Conservation (phyloP, 2,888 invertebrate genomes). For the Cephonodes hylas region DNA sequence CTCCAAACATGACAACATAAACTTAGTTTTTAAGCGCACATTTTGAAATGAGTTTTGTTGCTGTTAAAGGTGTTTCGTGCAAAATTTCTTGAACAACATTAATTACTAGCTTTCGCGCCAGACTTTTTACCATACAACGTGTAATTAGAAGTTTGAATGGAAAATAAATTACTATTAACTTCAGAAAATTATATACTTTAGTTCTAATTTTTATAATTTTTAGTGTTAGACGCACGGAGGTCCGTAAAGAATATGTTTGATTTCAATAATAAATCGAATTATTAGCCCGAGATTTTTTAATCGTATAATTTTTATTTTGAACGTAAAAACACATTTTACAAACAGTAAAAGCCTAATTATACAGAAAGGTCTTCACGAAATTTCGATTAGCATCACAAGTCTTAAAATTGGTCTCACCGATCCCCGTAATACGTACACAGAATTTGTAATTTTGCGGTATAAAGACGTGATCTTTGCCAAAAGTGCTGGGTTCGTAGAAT, state of each 20-base stretch:
- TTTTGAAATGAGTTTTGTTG: background rate
- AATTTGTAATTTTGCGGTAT: slow-evolving; percentile 15
- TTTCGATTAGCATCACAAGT: background rate
- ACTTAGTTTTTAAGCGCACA: background rate
- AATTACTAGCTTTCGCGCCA: background rate
- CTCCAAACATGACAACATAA: background rate
- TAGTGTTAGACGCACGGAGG: too few species aligned
- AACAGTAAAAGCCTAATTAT: background rate
- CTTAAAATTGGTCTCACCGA: slow-evolving; percentile 3
- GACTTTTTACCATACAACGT: background rate
- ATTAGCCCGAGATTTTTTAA: background rate
- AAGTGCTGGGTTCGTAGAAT: slow-evolving; percentile 30
- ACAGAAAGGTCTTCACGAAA: background rate
- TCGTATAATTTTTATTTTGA: background rate
- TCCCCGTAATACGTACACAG: slow-evolving; percentile 11
- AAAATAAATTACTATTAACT: background rate
- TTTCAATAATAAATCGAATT: too few species aligned
- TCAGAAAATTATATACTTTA: too few species aligned
- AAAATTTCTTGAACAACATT: background rate
- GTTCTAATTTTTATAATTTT: too few species aligned
- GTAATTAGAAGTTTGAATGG: background rate
- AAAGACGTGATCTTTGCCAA: slow-evolving; percentile 23
- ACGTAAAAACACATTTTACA: background rate
- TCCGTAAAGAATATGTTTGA: too few species aligned
- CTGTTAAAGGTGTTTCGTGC: background rate